Conservation (phyloP, 1,140 invertebrate species). For the Eurosta solidaginis region DNA sequence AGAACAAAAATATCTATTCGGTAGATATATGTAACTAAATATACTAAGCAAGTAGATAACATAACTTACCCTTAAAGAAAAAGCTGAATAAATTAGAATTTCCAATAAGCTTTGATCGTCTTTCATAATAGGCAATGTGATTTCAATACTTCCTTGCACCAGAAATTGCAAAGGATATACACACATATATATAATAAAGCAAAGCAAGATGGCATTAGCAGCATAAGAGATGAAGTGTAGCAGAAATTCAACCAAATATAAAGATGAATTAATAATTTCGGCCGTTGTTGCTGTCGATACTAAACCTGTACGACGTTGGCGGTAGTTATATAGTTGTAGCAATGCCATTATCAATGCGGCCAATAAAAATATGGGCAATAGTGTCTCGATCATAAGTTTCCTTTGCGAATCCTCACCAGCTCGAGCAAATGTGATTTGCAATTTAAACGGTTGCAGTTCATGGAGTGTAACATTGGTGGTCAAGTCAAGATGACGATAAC, state of each 20-base stretch:
- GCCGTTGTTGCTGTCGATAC: background rate
- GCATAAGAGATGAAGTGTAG: conserved; percentile 46
- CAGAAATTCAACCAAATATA: conserved; percentile 46
- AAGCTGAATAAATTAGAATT: conserved; percentile 36
- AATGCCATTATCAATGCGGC: conserved; percentile 41
- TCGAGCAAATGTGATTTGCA: conserved; percentile 40
- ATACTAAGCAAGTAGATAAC: background rate
- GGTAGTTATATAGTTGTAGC: conserved; percentile 46
- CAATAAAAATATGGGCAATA: conserved; percentile 41
- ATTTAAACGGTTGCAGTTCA: conserved; percentile 42
- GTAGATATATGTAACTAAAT: background rate
- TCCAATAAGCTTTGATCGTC: conserved; percentile 37
- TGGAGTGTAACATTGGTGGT: conserved; percentile 40
- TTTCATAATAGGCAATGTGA: conserved; percentile 38
- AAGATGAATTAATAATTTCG: conserved; percentile 45
- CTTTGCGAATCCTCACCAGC: conserved; percentile 33
- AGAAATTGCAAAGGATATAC: conserved; percentile 34
- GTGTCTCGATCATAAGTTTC: conserved; percentile 22
- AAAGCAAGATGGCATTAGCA: conserved; percentile 44
- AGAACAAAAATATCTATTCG: no score
- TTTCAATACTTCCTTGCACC: conserved; percentile 33
- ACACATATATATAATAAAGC: conserved; percentile 36
- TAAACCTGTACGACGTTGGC: conserved; percentile 37
- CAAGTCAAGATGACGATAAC: conserved; percentile 48
- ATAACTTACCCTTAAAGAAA: conserved; percentile 38